Percentiles rank a stretch among this genome's conserved stretches.
Evolutionary conservation across 2,797 vertebrate genomes (phyloP).

Genomic region (Falco novaeseelandiae): DNA sequence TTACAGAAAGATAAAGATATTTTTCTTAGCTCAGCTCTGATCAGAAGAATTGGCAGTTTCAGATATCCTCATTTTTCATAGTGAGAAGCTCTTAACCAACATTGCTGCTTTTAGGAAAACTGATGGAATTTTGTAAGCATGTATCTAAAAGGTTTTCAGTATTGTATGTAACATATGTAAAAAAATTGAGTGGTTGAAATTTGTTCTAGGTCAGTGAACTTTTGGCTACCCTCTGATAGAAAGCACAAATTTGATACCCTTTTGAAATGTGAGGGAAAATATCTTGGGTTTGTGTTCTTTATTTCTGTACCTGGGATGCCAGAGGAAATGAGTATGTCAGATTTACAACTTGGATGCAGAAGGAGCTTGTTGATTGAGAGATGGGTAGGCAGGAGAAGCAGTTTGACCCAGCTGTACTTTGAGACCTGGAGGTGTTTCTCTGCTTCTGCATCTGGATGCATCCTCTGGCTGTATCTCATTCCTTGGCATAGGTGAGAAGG

Average conservation of each 20-base stretch:
- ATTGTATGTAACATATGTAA: neutral
- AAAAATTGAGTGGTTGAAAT: neutral
- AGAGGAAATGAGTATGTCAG: neutral
- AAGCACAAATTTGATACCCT: neutral
- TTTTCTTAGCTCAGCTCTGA: neutral
- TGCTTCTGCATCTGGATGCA: neutral
- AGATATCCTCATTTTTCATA: neutral
- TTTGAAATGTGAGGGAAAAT: neutral
- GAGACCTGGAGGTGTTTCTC: neutral
- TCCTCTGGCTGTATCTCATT: neutral
- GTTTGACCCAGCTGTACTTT: neutral
- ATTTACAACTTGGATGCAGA: neutral
- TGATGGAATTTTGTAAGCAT: neutral
- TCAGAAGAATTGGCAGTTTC: neutral
- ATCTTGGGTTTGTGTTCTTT: neutral
- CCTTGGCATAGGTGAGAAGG: neutral
- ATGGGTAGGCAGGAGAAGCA: neutral
- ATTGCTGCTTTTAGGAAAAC: neutral
- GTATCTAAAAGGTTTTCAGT: neutral
- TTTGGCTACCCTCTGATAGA: neutral
- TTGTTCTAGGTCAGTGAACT: neutral
- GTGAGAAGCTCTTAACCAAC: neutral
- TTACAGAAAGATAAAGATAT: neutral
- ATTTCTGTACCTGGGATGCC: neutral
- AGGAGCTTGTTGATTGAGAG: neutral